phyloP scores from a whole-genome alignment of 2,113 vertebrate species.

The Numenius arquata region DNA sequence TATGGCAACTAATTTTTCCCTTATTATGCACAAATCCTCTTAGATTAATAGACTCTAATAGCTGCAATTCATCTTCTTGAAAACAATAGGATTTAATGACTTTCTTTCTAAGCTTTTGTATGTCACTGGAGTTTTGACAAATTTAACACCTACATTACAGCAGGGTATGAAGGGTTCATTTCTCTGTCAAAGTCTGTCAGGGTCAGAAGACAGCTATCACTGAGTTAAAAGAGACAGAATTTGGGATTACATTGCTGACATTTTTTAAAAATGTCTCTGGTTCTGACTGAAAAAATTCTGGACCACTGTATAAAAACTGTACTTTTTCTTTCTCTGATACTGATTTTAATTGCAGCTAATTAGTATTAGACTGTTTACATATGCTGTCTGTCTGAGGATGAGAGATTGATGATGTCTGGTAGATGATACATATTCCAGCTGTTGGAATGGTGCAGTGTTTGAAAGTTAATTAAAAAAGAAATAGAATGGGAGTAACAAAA shows the following conservation, averaged over 20 bases:
- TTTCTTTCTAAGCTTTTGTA: not conserved
- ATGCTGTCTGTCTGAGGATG: not conserved
- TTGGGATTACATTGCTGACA: not conserved
- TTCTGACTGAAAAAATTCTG: not conserved
- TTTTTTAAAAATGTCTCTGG: not conserved
- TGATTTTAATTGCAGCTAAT: constrained; percentile 18
- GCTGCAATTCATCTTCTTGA: not conserved
- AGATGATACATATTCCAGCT: not conserved
- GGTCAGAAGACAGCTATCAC: not conserved
- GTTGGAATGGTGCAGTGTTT: not conserved
- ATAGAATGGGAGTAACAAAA: not conserved
- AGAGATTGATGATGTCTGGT: not conserved
- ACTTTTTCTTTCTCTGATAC: not conserved
- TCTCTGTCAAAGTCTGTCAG: not conserved
- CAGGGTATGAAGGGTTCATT: not conserved
- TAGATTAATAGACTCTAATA: not conserved
- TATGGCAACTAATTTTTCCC: not conserved
- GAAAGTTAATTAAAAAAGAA: not conserved
- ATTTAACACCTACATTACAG: not conserved
- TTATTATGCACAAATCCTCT: not conserved
- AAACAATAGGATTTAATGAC: not conserved
- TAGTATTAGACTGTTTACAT: not conserved
- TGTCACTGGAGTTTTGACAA: not conserved
- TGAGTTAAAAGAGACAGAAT: not conserved
- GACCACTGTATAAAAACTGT: not conserved